Percentiles rank a stretch among this genome's conserved stretches.
Evolutionary conservation across 1,140 invertebrate species (phyloP).

Genomic region (Drosophila kanapiae): DNA sequence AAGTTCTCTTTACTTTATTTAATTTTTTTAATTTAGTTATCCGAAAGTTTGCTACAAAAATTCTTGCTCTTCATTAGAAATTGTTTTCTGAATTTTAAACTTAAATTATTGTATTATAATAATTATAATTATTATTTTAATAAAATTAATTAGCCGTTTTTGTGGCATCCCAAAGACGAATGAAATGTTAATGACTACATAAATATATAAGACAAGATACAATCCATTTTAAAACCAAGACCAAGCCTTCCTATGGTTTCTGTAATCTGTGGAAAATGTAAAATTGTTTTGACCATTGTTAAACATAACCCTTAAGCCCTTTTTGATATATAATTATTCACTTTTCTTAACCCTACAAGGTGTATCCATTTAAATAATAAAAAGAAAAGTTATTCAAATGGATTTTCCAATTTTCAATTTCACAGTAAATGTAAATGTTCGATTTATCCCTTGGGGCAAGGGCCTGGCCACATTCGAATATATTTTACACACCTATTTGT

Average conservation of each 20-base stretch:
- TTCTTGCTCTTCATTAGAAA: too few relatives aligned
- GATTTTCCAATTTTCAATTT: constrained; percentile 20
- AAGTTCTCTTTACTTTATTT: too few relatives aligned
- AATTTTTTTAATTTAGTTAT: too few relatives aligned
- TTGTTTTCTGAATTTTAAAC: neutral
- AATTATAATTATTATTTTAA: neutral
- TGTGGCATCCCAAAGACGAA: neutral
- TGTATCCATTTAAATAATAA: neutral
- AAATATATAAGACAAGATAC: neutral
- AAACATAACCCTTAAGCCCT: neutral
- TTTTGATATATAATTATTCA: neutral
- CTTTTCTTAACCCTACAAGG: neutral
- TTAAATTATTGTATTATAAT: neutral
- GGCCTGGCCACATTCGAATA: neutral
- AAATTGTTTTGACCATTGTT: neutral
- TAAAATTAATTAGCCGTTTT: neutral
- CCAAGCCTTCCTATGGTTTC: neutral
- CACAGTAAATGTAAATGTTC: constrained; percentile 14
- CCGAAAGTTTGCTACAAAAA: neutral
- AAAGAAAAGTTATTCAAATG: constrained; percentile 3
- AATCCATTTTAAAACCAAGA: neutral
- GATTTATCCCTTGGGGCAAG: too few relatives aligned
- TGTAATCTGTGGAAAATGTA: neutral
- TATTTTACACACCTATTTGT: constrained; percentile 45
- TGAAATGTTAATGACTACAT: neutral